Base-by-base conservation (phyloP, 2,888 invertebrate species). In the Tetranychus piercei region DNA sequence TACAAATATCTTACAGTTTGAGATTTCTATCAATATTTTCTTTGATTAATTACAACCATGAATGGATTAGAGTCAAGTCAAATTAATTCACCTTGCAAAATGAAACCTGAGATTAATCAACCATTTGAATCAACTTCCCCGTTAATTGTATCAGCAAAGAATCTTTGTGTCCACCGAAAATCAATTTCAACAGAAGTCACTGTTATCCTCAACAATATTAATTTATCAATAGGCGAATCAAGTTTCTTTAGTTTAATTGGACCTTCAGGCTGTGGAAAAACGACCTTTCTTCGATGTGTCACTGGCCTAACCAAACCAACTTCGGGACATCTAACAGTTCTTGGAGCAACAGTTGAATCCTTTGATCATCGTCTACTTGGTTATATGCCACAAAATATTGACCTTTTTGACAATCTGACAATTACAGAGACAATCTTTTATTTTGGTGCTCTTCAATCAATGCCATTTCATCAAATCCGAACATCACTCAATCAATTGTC, bases 351-450 rank as follows among this genome's bases (percentile, higher is more conserved):
- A 9, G 55, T 55, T 15, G 55, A 55, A 6, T 15, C 11, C 9
- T 9, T 55, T 55, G 55, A 55, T 15, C 55, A 55, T 55, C 55
- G 15, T 6, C 15, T 55, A 3, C 9, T 72, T 6, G 72, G 72
- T 43, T 72, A 72, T 6, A 72, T 72, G 72, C 72, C 72, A n/a
- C 77, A 77, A 67, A 66, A 75, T 69, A 23, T 75, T 34, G 76
- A 72, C 15, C 66, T 75, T 9, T 76, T 65, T 44, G 34, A 77
- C 6, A 66, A 74, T n/a, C 69, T 77, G 15, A 77, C 44, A 45
- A 76, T 64, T 18, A 43, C n/a, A 1, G 72, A 75, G 72, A 67
- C 74, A n/a, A 22, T 75, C 2, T 15, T 65, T n/a, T 73, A 73
- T 22, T 75, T 74, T 69, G 75, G 75, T 34, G 23, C 23, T 34